A percentile compares a stretch with the other conserved stretches of the same genome.
These are phyloP conservation scores for Hippoglossus stenolepis DNA, from an alignment of 2,113 vertebrate genomes.

Conservation along the genomic window DNA sequence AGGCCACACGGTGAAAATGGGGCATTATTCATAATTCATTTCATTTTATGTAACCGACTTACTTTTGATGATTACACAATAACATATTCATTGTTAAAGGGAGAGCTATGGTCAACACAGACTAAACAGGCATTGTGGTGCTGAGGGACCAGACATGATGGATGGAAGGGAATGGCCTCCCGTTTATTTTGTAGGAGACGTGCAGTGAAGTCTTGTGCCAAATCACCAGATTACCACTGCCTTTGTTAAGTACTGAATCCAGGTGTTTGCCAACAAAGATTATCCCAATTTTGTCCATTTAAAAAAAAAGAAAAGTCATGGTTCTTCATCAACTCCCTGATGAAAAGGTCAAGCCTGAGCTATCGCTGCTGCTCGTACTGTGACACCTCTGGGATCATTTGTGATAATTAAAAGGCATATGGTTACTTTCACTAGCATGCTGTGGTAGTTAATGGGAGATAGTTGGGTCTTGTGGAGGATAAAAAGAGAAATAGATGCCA, in stretches of 20 bases:
- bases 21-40: conserved; percentile 74
- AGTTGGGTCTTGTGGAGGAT: background rate
- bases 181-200: conserved; percentile 5
- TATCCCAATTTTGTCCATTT: no score
- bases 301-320: background rate
- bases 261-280: no score
- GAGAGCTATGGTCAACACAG: conserved; percentile 29
- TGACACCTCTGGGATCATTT: conserved; percentile 50
- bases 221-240: background rate
- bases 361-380: conserved; percentile 11
- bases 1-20: conserved; percentile 56
- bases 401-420: conserved; percentile 73
- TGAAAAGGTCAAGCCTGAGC: conserved; percentile 63
- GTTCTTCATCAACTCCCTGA: background rate
- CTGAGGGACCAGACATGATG: conserved; percentile 9
- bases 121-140: background rate
- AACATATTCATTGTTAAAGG: conserved; percentile 58
- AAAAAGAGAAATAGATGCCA: background rate
- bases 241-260: no score
- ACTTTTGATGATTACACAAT: conserved; percentile 68
- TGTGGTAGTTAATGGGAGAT: conserved; percentile 3
- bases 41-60: conserved; percentile 68
- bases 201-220: background rate
- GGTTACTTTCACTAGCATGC: conserved; percentile 38
- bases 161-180: background rate